Conservation (phyloP, 2,888 invertebrate genomes). For the Apodemia zela region DNA sequence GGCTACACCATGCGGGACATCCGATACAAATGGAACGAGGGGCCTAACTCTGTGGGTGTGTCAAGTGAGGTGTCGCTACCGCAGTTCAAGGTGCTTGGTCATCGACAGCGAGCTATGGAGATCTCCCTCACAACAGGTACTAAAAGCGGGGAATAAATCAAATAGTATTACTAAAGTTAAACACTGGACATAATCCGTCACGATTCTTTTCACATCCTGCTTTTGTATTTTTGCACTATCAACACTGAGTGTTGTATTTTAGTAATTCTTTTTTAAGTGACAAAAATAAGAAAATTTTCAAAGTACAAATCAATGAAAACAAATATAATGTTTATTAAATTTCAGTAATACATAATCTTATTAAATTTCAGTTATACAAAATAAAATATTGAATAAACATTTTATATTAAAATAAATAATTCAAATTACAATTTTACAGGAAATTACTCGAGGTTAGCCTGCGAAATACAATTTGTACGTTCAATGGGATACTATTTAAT, state of each 20-base stretch:
- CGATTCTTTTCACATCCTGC: conserved; percentile 77
- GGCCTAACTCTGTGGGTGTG: conserved; percentile 96
- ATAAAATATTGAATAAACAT: background rate
- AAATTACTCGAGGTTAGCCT: conserved; percentile 97
- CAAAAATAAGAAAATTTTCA: conserved; percentile 7
- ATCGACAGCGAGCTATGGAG: conserved; percentile 97
- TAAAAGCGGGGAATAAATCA: conserved; percentile 48
- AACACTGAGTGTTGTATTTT: conserved; percentile 70
- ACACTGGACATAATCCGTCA: conserved; percentile 74
- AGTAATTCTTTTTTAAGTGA: conserved; percentile 26
- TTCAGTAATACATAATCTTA: background rate
- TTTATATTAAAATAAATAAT: background rate
- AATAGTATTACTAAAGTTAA: conserved; percentile 52
- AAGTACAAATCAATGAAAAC: background rate
- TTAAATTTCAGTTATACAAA: background rate
- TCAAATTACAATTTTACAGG: conserved; percentile 77
- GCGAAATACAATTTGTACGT: conserved; percentile 97
- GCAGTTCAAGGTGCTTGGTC: conserved; percentile 98
- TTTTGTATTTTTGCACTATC: conserved; percentile 74
- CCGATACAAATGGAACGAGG: conserved; percentile 98
- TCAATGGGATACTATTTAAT: conserved; percentile 99
- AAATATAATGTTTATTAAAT: background rate
- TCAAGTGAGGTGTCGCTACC: conserved; percentile 97
- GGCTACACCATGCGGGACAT: conserved; percentile 99
- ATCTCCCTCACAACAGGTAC: conserved; percentile 98